phyloP scores from a whole-genome alignment of 2,113 vertebrate species.

The Trachemys scripta region DNA sequence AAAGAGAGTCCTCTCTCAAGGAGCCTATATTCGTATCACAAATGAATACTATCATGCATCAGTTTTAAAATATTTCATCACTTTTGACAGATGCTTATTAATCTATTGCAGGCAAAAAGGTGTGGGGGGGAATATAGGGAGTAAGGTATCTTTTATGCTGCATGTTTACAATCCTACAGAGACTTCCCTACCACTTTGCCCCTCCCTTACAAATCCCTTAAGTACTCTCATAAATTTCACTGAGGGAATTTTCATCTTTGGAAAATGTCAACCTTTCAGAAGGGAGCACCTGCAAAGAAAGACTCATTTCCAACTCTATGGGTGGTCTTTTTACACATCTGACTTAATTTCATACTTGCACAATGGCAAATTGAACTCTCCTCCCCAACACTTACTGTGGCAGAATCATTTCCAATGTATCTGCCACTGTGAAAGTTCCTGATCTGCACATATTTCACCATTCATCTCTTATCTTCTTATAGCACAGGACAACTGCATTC shows the following conservation, averaged over 20 bases:
- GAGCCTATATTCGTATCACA: not conserved
- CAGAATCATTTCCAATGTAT: not conserved
- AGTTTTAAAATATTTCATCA: not conserved
- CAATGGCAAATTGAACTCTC: not conserved
- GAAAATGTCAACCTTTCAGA: conserved; percentile 13
- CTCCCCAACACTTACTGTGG: not conserved
- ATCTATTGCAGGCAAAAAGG: not conserved
- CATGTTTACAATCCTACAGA: not conserved
- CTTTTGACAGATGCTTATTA: not conserved
- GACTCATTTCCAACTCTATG: not conserved
- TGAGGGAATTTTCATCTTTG: not conserved
- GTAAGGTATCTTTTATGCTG: not conserved
- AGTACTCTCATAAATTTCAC: conserved; percentile 26
- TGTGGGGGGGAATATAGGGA: not conserved
- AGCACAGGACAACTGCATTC: not conserved
- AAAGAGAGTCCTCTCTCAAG: not conserved
- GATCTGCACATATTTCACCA: not conserved
- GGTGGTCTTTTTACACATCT: not conserved
- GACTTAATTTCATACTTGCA: not conserved
- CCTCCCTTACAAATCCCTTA: not conserved
- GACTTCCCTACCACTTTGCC: not conserved
- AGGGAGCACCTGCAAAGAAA: not conserved
- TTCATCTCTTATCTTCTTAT: not conserved
- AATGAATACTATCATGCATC: not conserved
- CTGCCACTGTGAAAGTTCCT: not conserved